Evolutionary conservation across 1,140 invertebrate species (phyloP).

Genomic region (Paralvinella palmiformis): DNA sequence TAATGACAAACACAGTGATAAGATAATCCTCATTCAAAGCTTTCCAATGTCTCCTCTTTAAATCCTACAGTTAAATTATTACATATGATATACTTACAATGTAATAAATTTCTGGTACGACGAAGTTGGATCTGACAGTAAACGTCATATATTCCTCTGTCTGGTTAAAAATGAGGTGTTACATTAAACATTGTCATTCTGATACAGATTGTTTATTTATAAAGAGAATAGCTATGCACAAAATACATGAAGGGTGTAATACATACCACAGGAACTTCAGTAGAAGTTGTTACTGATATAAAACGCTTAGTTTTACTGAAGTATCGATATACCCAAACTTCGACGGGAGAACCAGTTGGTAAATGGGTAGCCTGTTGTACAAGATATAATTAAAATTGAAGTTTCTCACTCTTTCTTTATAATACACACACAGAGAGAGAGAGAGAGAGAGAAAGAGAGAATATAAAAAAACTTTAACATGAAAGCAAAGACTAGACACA

Average conservation of each 20-base stretch:
- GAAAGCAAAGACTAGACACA: background rate
- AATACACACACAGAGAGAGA: too few species aligned
- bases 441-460: too few species aligned
- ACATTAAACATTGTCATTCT: too few species aligned
- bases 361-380: background rate
- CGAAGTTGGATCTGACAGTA: conserved; percentile 2
- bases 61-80: too few species aligned
- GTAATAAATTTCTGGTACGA: background rate
- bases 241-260: background rate
- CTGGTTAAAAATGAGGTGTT: background rate
- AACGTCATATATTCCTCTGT: conserved; percentile 12
- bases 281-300: background rate
- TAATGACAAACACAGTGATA: too few species aligned
- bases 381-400: too few species aligned
- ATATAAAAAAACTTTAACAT: background rate
- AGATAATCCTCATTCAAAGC: background rate
- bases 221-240: too few species aligned
- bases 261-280: background rate
- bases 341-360: background rate
- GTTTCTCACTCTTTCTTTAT: too few species aligned
- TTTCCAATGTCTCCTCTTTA: background rate
- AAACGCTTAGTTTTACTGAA: background rate
- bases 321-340: background rate
- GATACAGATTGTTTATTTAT: too few species aligned
- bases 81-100: too few species aligned